These are phyloP conservation scores for Amiota minor DNA, from an alignment of 2,888 invertebrate genomes.

Conservation along the genomic window DNA sequence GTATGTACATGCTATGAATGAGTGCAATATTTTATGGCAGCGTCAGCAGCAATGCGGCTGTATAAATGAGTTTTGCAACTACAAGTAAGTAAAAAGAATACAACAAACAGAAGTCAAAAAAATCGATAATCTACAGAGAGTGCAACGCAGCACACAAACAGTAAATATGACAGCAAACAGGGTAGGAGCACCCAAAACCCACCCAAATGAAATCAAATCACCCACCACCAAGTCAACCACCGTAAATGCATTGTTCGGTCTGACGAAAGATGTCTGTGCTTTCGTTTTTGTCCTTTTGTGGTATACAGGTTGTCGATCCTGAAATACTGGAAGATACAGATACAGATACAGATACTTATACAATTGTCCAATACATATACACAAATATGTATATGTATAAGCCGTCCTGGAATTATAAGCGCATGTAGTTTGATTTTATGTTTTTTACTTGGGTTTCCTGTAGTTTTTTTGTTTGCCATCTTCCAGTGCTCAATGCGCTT, in stretches of 20 bases:
- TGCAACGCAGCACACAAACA: not conserved
- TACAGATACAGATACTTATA: not conserved
- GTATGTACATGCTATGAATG: no score
- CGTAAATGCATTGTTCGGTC: conserved; percentile 30
- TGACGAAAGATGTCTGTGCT: conserved; percentile 23
- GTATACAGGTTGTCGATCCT: conserved; percentile 61
- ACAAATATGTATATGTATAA: no score
- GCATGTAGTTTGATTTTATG: not conserved
- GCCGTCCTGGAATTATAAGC: conserved; percentile 20
- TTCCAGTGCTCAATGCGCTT: conserved; percentile 16
- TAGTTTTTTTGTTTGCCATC: not conserved
- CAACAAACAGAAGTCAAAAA: not conserved
- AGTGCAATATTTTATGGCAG: not conserved
- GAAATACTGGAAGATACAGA: conserved; percentile 45
- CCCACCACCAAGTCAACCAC: conserved; percentile 43
- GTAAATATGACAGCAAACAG: conserved; percentile 36
- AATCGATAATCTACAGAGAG: conserved; percentile 29
- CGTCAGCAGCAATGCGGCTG: not conserved
- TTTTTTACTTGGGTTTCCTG: not conserved
- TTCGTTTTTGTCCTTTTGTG: not conserved
- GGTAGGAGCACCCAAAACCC: conserved; percentile 51
- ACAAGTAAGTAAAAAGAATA: no score
- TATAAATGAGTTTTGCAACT: no score
- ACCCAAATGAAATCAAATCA: conserved; percentile 48
- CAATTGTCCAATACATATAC: no score